Evolutionary conservation across 1,140 invertebrate genomes (phyloP), one percentile per base, ranked within the genome.

Genomic region (Atopsyche davidsoni): DNA sequence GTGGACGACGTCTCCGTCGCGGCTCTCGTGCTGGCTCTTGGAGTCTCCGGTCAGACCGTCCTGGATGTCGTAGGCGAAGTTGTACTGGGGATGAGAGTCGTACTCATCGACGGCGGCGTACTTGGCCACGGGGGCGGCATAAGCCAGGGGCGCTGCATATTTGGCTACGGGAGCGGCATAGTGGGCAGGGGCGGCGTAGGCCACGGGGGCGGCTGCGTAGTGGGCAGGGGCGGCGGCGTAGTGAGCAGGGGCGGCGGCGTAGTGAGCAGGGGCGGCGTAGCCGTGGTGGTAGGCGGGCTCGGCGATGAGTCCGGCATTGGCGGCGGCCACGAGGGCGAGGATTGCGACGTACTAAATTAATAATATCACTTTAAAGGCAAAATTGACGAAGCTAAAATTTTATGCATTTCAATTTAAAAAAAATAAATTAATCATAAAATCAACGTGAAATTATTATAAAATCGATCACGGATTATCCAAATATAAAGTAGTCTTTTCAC

Each of bases 1-100:
- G 57, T 76, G 68, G 9, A 79, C 77, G 32, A 78, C 68, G 54
- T 78, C 77, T 36, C 78, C 78, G 44, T 73, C 67, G 4, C 77
- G 66, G 17, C 65, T 70, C 62, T 79, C 78, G 43, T 76, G 66
- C 62, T 79, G 77, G 53, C 70, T 75, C 62, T 80, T 79, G 58
- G 72, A 70, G 59, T 80, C 78, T 11, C 80, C 77, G 35, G 73
- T 81, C 57, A 76, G 72, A 19, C 73, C 67, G 46, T 80, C 78
- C 58, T 77, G 69, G 18, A 80, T 69, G 43, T 77, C 70, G 60
- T 79, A 79, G 24, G 74, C 74, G 62, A 72, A 79, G 39, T 68
- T 69, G 60, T 77, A 78, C 60, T 77, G 75, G 16, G 75, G 76
- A 48, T 75, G 67, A 3, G 72, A 68, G 57, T 78, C 75, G 55